A percentile compares a stretch with the other conserved stretches of the same genome.
Evolutionary conservation across 2,888 invertebrate species (phyloP).

Genomic region (Drosophila quasianomalipes): DNA sequence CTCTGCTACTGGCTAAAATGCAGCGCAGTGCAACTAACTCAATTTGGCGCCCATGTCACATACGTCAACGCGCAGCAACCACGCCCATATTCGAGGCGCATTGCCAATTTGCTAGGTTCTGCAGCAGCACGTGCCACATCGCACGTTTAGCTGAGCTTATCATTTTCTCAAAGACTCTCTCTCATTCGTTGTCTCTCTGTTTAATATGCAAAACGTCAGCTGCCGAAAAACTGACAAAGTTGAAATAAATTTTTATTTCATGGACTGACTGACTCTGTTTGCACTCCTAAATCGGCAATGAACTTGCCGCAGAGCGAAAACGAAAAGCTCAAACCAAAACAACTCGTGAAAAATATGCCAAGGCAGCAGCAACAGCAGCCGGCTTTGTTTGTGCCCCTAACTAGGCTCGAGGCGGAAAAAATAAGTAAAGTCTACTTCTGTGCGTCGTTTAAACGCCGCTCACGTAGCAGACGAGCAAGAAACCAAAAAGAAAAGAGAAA

Average conservation of each 20-base stretch:
- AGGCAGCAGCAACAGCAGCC: slow-evolving; percentile 35
- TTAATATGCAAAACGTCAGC: slow-evolving; percentile 81
- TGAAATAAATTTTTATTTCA: slow-evolving; percentile 81
- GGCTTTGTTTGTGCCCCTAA: slow-evolving; percentile 55
- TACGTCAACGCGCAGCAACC: slow-evolving; percentile 72
- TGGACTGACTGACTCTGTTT: slow-evolving; percentile 71
- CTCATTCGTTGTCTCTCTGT: slow-evolving; percentile 36
- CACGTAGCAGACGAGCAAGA: slow-evolving; percentile 69
- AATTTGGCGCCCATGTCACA: slow-evolving; percentile 79
- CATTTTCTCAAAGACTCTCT: slow-evolving; percentile 71
- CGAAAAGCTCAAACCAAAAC: slow-evolving; percentile 22
- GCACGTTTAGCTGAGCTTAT: slow-evolving; percentile 81
- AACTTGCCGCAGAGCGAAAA: slow-evolving; percentile 71
- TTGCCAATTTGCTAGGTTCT: slow-evolving; percentile 76
- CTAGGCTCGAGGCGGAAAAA: slow-evolving; percentile 52
- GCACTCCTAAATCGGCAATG: slow-evolving; percentile 76
- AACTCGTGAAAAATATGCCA: slow-evolving; percentile 56
- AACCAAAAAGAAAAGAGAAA: slow-evolving; percentile 13
- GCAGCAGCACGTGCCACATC: slow-evolving; percentile 74
- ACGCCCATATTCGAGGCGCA: slow-evolving; percentile 62
- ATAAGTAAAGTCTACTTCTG: slow-evolving; percentile 47
- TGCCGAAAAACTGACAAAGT: slow-evolving; percentile 75
- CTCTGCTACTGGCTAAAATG: slow-evolving; percentile 24
- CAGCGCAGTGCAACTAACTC: slow-evolving; percentile 69
- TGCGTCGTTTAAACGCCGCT: slow-evolving; percentile 49